Base-by-base conservation (phyloP, 2,888 invertebrate genomes). In the Apamea crenata region DNA sequence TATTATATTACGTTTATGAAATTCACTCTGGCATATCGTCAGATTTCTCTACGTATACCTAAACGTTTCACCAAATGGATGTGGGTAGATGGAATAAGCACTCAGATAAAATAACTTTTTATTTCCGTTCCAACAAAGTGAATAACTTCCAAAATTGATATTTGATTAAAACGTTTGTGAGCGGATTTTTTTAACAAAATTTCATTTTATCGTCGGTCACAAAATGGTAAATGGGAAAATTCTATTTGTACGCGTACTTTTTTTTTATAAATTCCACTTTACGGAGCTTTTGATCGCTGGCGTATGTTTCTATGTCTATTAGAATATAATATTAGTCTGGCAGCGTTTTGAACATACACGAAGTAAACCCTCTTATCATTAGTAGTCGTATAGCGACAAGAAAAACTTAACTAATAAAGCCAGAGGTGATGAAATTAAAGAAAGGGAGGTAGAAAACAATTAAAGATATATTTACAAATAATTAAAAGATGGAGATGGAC, bases 61-160 rank as follows among this genome's bases (percentile, higher is more conserved):
- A 77, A 74, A 67, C 81, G 80, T 83, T 83, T 78, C 69, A 80
- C 66, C 82, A 78, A 86, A 87, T 86, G 83, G 82, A 82, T 81
- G 78, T 80, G 77, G 81, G 72, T 77, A 74, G 78, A 84, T 84
- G 80, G 74, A 74, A 82, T 78, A 84, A 86, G 80, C 77, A 80
- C 72, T 74, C 78, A 69, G 78, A 90, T 83, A 80, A 87, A 87
- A 87, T 88, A 81, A 84, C 77, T 82, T 85, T 81, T 85, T 87
- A 81, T 85, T 82, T 79, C 71, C 67, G 71, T 88, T 76, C 81
- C 80, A 85, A 86, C 84, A 86, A 88, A 84, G 84, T 84, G 88
- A 82, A 84, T 83, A 84, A 89, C 81, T 86, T 85, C 70, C 71
- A 83, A 85, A 83, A 85, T 84, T 89, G 89, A 89, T 88, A 86